A percentile compares a stretch with the other conserved stretches of the same genome.
Conservation (phyloP, 2,888 invertebrate species). For the Ophion ellenae region DNA sequence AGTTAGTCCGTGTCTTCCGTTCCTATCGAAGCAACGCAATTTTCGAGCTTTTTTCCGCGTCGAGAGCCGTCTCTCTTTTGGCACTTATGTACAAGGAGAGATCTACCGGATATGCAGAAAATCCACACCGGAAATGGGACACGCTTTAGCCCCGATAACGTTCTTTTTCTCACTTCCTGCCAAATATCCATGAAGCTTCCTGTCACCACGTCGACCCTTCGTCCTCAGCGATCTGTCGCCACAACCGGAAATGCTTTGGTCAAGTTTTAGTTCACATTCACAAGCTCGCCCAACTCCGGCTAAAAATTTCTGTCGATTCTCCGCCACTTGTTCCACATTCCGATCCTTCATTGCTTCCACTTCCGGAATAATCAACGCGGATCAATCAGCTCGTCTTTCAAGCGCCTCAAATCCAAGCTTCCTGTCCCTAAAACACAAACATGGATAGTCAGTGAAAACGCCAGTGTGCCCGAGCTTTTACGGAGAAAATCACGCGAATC, state of each 20-base stretch:
- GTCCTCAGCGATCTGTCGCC: too few relatives aligned
- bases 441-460: slow-evolving; percentile 4
- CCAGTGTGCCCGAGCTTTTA: not conserved
- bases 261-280: too few relatives aligned
- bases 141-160: not conserved
- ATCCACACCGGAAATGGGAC: not conserved
- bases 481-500: not conserved
- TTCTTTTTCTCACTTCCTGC: not conserved
- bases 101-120: not conserved
- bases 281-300: too few relatives aligned
- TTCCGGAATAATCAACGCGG: not conserved
- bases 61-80: not conserved
- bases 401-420: not conserved
- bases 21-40: not conserved
- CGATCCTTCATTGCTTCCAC: not conserved
- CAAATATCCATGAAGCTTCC: not conserved
- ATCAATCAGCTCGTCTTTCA: not conserved
- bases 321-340: not conserved
- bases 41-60: not conserved
- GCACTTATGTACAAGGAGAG: not conserved
- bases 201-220: too few relatives aligned
- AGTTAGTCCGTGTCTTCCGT: not conserved
- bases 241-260: too few relatives aligned
- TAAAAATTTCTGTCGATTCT: not conserved
- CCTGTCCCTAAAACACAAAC: slow-evolving; percentile 9